These are phyloP conservation scores for Drosophila jambulina DNA, from an alignment of 1,140 invertebrate species.

Conservation along the genomic window DNA sequence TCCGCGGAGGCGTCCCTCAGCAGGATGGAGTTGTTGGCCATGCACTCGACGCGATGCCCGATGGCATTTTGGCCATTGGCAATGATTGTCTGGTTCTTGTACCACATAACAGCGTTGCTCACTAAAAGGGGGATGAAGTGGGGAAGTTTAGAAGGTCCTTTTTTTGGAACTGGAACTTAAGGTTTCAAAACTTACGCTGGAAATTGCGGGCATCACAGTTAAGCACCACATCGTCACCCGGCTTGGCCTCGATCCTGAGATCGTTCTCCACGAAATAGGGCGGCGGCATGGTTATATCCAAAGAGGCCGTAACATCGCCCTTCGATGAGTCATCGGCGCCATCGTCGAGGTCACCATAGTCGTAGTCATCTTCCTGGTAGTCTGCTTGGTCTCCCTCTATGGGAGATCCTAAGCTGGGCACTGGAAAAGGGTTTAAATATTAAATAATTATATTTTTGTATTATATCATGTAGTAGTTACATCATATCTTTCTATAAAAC, in stretches of 20 bases:
- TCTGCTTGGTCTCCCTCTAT: slow-evolving; percentile 3
- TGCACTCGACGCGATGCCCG: slow-evolving; percentile 51
- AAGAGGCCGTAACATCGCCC: background rate
- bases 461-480: too few species aligned
- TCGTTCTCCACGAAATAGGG: slow-evolving; percentile 70
- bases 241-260: slow-evolving; percentile 47
- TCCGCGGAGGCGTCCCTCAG: slow-evolving; percentile 49
- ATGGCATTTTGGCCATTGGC: slow-evolving; percentile 57
- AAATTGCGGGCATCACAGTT: slow-evolving; percentile 76
- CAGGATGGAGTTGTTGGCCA: slow-evolving; percentile 70
- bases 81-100: slow-evolving; percentile 58
- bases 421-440: slow-evolving; percentile 16
- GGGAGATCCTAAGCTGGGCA: slow-evolving; percentile 38
- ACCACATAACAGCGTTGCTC: slow-evolving; percentile 77
- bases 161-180: too few species aligned
- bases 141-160: background rate
- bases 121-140: slow-evolving; percentile 41
- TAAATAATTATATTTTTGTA: too few species aligned
- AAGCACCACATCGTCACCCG: slow-evolving; percentile 64
- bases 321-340: background rate
- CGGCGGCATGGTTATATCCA: background rate
- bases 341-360: slow-evolving; percentile 9
- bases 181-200: slow-evolving; percentile 35
- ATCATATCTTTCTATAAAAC: background rate
- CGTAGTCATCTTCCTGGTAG: slow-evolving; percentile 63